Percentiles rank a stretch among this genome's conserved stretches.
Evolutionary conservation across 2,888 invertebrate species (phyloP).

Genomic region (Campaea margaritaria): DNA sequence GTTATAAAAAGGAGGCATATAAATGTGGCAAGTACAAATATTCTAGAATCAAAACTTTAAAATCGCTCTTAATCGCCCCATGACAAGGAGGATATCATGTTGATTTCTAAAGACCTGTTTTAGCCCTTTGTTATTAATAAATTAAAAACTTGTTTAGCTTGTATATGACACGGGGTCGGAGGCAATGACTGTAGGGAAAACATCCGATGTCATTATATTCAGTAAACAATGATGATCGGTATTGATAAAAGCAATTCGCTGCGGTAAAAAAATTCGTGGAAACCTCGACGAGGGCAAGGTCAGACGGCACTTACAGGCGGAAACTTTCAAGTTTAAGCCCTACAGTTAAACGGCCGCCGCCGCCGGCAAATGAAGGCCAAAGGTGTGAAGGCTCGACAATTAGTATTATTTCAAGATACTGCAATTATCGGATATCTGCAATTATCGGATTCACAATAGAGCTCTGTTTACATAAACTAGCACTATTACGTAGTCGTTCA

Average conservation of each 20-base stretch:
- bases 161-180: not conserved
- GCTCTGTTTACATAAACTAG: slow-evolving; percentile 8
- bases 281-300: slow-evolving; percentile 69
- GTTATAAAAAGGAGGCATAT: not conserved
- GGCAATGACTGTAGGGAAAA: slow-evolving; percentile 4
- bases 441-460: slow-evolving; percentile 7
- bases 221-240: slow-evolving; percentile 50
- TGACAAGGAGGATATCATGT: slow-evolving; percentile 4
- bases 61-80: too few relatives aligned
- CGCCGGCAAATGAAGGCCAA: slow-evolving; percentile 40
- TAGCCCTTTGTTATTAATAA: too few relatives aligned
- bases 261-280: slow-evolving; percentile 53
- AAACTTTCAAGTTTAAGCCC: slow-evolving; percentile 65
- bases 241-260: slow-evolving; percentile 44
- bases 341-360: slow-evolving; percentile 41
- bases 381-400: slow-evolving; percentile 16
- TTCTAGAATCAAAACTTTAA: not conserved
- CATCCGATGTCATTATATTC: slow-evolving; percentile 41
- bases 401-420: slow-evolving; percentile 21
- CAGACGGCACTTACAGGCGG: slow-evolving; percentile 43
- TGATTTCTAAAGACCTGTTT: slow-evolving; percentile 13
- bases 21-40: too few relatives aligned
- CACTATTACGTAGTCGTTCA: not conserved
- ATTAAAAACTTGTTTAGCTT: slow-evolving; percentile 17
- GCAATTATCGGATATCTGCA: slow-evolving; percentile 6